phyloP scores from a whole-genome alignment of 2,113 vertebrate genomes.

The Takifugu bimaculatus region DNA sequence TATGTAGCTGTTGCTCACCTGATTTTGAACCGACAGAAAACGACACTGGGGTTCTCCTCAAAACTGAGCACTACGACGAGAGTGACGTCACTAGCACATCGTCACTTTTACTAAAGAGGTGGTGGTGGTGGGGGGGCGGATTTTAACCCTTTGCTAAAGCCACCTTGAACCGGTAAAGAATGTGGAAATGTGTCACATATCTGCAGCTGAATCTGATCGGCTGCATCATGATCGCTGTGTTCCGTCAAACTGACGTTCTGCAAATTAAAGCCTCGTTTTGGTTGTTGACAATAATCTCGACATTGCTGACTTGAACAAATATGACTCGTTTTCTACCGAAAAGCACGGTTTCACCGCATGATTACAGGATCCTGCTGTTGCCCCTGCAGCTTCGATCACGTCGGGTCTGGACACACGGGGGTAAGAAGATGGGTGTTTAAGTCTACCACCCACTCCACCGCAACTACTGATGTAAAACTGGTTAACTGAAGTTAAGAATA shows the following conservation, averaged over 20 bases:
- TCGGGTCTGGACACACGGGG: neutral
- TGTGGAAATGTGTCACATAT: too few species aligned
- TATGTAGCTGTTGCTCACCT: too few species aligned
- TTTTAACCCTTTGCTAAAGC: slow-evolving; percentile 14
- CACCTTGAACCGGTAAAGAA: neutral
- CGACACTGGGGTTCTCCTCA: too few species aligned
- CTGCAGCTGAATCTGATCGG: too few species aligned
- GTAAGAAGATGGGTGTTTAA: neutral
- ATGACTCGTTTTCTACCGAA: too few species aligned
- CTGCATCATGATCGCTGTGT: too few species aligned
- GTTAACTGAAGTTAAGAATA: slow-evolving; percentile 8
- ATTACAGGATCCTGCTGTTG: neutral
- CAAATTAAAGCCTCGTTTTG: too few species aligned
- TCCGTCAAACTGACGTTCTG: too few species aligned
- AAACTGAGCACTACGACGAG: slow-evolving; percentile 9
- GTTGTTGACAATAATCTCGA: too few species aligned
- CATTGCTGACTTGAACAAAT: too few species aligned
- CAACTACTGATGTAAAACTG: neutral
- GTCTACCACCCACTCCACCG: neutral
- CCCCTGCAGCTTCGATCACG: neutral
- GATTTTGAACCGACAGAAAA: too few species aligned
- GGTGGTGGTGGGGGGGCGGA: neutral
- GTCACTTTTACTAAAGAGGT: slow-evolving; percentile 22
- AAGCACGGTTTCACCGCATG: slow-evolving; percentile 29
- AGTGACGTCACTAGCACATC: slow-evolving; percentile 43